These are phyloP conservation scores for Aepyceros melampus DNA, from an alignment of 2,113 vertebrate species.

Conservation along the genomic window DNA sequence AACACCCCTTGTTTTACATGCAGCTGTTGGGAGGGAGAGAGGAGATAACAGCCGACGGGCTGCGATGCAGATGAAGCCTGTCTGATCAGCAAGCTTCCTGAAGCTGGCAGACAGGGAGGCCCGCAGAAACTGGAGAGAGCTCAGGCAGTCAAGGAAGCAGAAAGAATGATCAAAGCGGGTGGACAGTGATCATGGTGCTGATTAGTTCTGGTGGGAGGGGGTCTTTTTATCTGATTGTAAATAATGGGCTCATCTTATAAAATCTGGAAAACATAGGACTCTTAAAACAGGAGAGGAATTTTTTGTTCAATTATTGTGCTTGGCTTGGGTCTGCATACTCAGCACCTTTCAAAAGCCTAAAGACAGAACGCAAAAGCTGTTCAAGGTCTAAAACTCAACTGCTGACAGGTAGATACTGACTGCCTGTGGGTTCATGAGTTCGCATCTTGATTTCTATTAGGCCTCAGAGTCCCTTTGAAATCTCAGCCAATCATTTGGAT, in stretches of 20 bases:
- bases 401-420: not conserved
- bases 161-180: not conserved
- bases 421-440: not conserved
- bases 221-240: not conserved
- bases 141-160: not conserved
- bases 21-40: not conserved
- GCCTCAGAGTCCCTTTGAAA: not conserved
- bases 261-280: not conserved
- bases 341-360: not conserved
- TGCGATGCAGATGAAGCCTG: not conserved
- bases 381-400: not conserved
- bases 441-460: not conserved
- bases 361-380: not conserved
- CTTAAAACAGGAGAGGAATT: not conserved
- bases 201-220: not conserved
- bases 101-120: not conserved
- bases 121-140: not conserved
- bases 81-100: not conserved
- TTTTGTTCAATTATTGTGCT: not conserved
- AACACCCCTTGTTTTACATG: not conserved
- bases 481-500: not conserved
- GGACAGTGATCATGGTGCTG: accelerated
- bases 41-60: not conserved
- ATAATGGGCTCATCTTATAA: not conserved
- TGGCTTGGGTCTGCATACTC: not conserved